These are phyloP conservation scores for Callosobruchus maculatus DNA, from an alignment of 2,888 invertebrate species.

Conservation along the genomic window DNA sequence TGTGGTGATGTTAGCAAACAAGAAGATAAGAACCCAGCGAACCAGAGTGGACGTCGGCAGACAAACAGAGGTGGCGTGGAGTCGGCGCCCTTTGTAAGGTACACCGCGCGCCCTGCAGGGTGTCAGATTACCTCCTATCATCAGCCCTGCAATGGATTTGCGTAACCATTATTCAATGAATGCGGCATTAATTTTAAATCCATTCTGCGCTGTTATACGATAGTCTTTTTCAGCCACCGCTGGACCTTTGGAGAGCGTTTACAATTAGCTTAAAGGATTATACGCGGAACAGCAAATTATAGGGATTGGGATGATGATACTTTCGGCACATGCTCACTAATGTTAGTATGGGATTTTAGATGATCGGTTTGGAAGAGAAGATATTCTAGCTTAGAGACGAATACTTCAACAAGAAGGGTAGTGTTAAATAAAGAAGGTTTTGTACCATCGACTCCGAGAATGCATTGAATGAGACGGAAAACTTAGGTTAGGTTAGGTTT, in stretches of 20 bases:
- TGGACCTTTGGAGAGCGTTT: background rate
- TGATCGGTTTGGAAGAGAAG: too few species aligned
- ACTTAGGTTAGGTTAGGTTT: too few species aligned
- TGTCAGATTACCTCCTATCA: conserved; percentile 16
- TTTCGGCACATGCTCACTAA: background rate
- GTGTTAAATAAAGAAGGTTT: too few species aligned
- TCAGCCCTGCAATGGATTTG: background rate
- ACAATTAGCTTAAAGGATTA: background rate
- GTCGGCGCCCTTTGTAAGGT: conserved; percentile 16
- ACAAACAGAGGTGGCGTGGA: background rate
- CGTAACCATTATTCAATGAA: background rate
- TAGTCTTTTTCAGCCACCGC: background rate
- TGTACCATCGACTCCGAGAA: too few species aligned
- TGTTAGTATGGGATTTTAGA: background rate
- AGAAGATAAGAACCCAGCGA: background rate
- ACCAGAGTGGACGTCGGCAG: background rate
- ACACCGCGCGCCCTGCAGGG: conserved; percentile 11
- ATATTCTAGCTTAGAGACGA: too few species aligned
- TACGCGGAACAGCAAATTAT: background rate
- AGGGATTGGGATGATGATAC: background rate
- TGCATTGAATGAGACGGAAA: too few species aligned
- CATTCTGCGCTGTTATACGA: background rate
- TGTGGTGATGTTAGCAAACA: background rate
- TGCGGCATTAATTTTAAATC: background rate
- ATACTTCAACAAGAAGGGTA: too few species aligned